phyloP scores from a whole-genome alignment of 2,113 vertebrate genomes.

The Tenrec ecaudatus region DNA sequence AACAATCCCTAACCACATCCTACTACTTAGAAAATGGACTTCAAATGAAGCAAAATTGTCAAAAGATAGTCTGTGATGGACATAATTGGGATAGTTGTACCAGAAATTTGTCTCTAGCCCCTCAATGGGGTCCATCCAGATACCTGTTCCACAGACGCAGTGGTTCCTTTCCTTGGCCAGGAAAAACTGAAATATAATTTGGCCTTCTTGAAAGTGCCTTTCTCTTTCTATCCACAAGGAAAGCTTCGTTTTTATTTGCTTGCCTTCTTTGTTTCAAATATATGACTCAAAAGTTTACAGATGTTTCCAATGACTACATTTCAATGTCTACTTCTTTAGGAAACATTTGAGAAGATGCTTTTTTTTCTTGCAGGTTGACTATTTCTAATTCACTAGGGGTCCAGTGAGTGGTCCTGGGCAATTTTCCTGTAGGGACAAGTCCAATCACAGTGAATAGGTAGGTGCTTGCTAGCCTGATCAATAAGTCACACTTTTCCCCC shows the following conservation, averaged over 20 bases:
- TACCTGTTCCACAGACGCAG: not conserved
- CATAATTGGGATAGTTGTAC: not conserved
- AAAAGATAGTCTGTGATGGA: not conserved
- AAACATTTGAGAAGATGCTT: constrained; percentile 34
- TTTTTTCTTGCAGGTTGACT: constrained; percentile 24
- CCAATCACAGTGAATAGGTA: not conserved
- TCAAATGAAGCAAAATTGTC: constrained; percentile 31
- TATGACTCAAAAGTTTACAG: not conserved
- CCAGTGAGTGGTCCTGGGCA: not conserved
- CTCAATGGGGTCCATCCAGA: not conserved
- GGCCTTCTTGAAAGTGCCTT: constrained; percentile 19
- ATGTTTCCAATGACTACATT: constrained; percentile 37
- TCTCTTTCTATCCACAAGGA: not conserved
- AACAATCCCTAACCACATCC: not conserved
- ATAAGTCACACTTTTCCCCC: not conserved
- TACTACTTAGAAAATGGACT: not conserved
- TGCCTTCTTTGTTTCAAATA: not conserved
- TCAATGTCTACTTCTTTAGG: not conserved
- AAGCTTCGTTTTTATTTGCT: not conserved
- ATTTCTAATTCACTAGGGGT: constrained; percentile 9
- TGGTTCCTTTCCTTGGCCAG: constrained; percentile 7
- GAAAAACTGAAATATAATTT: not conserved
- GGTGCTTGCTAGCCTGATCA: not conserved
- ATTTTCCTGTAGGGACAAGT: not conserved
- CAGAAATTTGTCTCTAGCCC: not conserved